Evolutionary conservation across 2,888 invertebrate species (phyloP), one percentile per base, ranked within the genome.

Genomic region (Hipparchia semele): DNA sequence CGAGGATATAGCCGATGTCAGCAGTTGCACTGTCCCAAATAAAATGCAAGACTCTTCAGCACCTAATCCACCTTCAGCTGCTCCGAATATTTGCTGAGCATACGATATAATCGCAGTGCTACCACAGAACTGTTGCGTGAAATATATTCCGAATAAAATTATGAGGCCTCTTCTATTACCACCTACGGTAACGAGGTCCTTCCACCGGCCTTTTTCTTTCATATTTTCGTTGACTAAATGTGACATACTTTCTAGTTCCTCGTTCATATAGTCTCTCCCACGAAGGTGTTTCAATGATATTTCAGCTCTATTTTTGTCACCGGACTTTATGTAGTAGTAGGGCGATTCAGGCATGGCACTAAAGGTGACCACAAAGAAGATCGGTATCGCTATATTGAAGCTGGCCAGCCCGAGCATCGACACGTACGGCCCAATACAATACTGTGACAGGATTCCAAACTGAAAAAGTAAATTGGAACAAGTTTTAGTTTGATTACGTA

Each of bases 341-440:
- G 96, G 96, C 2, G 96, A 95, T 83, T 96, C 96, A 0, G 96
- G 96, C 92, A 96, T 94, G 58, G 94, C 94, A 65, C 94, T 88
- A 82, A 96, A 95, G 1, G 94, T 91, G 1, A 95, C 83, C 12
- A 95, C 90, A 80, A 95, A 94, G 2, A 95, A 79, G 51, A 95
- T 87, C 0, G 95, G 94, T 71, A 95, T 89, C 0, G 94, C 85
- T 59, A 95, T 90, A 68, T 95, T 94, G 79, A 95, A 94, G 79
- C 94, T 94, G 7, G 95, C 95, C 46, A 95, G 87, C 0, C 87
- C 90, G 74, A 94, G 84, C 86, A 95, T 95, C 45, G 95, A 94
- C 23, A 94, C 94, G 75, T 94, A 95, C 0, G 95, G 94, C 1
- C 95, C 95, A 76, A 95, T 92, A 79, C 94, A 90, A 81, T 95